Evolutionary conservation across 1,140 invertebrate species (phyloP).

Genomic region (Samia ricini): DNA sequence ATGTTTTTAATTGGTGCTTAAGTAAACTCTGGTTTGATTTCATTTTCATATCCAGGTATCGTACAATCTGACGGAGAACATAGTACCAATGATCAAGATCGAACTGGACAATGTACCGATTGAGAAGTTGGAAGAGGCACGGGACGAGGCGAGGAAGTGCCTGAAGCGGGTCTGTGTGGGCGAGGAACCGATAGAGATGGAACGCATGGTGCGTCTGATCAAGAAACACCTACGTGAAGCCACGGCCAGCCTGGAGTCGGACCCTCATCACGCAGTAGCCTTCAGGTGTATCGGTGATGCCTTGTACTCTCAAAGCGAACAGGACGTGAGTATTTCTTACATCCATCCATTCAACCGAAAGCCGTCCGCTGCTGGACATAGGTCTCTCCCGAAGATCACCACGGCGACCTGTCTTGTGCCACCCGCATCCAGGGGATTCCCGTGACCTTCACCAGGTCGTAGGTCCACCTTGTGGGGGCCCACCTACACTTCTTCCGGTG

Average conservation of each 20-base stretch:
- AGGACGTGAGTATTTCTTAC: constrained; percentile 85
- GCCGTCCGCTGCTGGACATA: too few species aligned
- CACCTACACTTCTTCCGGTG: too few species aligned
- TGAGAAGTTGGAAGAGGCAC: constrained; percentile 81
- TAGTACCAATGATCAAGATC: constrained; percentile 83
- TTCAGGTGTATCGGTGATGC: constrained; percentile 89
- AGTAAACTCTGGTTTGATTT: too few species aligned
- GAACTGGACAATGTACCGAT: constrained; percentile 88
- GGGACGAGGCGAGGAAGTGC: constrained; percentile 79
- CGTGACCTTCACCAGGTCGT: too few species aligned
- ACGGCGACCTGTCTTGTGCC: background rate
- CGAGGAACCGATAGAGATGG: constrained; percentile 84
- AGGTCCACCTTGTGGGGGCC: too few species aligned
- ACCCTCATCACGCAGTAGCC: constrained; percentile 86
- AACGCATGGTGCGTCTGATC: constrained; percentile 85
- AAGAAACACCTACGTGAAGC: constrained; percentile 85
- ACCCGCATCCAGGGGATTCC: too few species aligned
- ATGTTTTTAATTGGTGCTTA: too few species aligned
- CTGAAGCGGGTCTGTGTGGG: constrained; percentile 71
- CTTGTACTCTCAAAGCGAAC: constrained; percentile 86
- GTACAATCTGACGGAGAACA: constrained; percentile 85
- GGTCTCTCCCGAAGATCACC: too few species aligned
- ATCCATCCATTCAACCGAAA: too few species aligned
- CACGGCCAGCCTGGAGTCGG: constrained; percentile 85
- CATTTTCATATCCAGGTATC: constrained; percentile 76